Conservation (phyloP, 2,797 vertebrate genomes). For the Muscicapa striata region DNA sequence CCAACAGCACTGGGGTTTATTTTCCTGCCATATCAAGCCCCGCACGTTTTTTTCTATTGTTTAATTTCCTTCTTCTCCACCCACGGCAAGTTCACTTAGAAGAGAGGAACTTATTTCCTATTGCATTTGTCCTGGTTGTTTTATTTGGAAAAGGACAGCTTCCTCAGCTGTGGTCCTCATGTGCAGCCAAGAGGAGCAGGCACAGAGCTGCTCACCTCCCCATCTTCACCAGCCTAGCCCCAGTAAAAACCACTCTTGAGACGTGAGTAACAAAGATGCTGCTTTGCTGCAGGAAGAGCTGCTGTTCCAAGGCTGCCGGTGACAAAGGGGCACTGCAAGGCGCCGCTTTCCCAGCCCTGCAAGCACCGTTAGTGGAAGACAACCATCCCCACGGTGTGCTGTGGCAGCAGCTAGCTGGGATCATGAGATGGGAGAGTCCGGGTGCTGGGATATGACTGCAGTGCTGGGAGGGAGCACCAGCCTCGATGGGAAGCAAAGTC, state of each 20-base stretch:
- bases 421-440: neutral
- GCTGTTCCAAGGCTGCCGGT: neutral
- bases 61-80: slow-evolving; percentile 70
- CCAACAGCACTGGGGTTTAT: neutral
- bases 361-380: neutral
- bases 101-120: slow-evolving; percentile 61
- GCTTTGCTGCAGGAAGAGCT: slow-evolving; percentile 30
- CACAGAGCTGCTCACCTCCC: neutral
- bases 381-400: neutral
- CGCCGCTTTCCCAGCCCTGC: neutral
- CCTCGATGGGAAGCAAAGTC: neutral
- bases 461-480: neutral
- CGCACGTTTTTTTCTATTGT: slow-evolving; percentile 25
- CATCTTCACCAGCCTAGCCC: neutral
- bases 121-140: slow-evolving; percentile 39
- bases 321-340: slow-evolving; percentile 26
- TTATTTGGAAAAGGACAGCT: slow-evolving; percentile 57
- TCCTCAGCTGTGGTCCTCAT: neutral
- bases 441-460: neutral
- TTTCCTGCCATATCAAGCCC: neutral
- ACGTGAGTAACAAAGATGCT: slow-evolving; percentile 21
- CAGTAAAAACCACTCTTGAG: neutral
- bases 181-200: neutral
- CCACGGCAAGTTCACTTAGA: slow-evolving; percentile 47
- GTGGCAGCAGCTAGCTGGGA: neutral